Base-by-base conservation (phyloP, 2,888 invertebrate genomes). In the Drosophila tanythrix region DNA sequence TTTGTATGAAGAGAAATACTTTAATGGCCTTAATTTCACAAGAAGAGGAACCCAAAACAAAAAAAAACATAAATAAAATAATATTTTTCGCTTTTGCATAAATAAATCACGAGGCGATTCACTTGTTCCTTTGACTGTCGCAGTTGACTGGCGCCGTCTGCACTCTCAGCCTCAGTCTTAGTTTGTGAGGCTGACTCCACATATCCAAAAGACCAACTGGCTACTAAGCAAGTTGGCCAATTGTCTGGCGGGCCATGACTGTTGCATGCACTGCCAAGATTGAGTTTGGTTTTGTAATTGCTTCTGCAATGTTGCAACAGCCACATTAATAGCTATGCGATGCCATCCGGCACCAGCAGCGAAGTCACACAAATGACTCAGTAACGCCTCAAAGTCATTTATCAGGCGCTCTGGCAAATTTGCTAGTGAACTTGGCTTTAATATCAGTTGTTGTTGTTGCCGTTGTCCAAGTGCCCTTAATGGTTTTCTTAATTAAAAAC, bases 401-500 rank as follows among this genome's bases (percentile, higher is more conserved):
- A 81, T 83, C 83, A 85, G 74, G 31, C 64, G 74, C 79, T 60
- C 63, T 36, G 71, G 70, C 77, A 70, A 72, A 67, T 70, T 59
- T 72, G 63, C 62, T 78, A 81, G 67, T 81, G 71, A 76, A 43
- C 77, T 71, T 53, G 51, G 35, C 51, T 25, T 31, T 25, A 46
- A 52, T 33, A 43, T n/a, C 50, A 48, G 31, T 57, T 72, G 48
- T 40, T 51, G 51, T 25, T 57, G 53, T n/a, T 50, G 57, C 18
- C n/a, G 38, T 31, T 67, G 60, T 58, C 67, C 74, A 61, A 81
- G 70, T 75, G 81, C 88, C 82, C 88, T 82, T 89, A 90, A 87
- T 90, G 90, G 90, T 72, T 90, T 90, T 89, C 74, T 87, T 87
- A 90, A 90, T 90, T 90, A 90, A 90, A 90, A 90, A 76, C 75